Conservation (phyloP, 2,113 vertebrate species). For the Eulemur macaco region DNA sequence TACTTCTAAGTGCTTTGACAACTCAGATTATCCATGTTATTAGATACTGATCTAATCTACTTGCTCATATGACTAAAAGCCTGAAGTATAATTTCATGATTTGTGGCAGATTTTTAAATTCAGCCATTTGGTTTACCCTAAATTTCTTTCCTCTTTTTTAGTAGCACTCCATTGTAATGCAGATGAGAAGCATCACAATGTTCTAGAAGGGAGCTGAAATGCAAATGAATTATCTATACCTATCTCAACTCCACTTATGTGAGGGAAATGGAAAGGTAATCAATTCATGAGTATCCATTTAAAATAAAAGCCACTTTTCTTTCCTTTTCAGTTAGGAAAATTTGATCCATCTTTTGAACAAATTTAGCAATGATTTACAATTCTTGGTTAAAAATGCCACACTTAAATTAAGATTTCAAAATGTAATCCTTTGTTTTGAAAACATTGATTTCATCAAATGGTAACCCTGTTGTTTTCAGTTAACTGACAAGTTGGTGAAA, state of each 20-base stretch:
- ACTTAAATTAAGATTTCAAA: constrained; percentile 54
- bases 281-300: constrained; percentile 9
- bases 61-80: constrained; percentile 7
- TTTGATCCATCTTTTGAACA: constrained; percentile 33
- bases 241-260: background rate
- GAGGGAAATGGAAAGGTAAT: constrained; percentile 41
- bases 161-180: constrained; percentile 12
- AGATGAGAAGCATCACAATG: constrained; percentile 18
- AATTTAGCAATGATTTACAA: constrained; percentile 47
- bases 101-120: constrained; percentile 20
- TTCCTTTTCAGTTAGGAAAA: background rate
- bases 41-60: background rate
- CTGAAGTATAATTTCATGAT: constrained; percentile 15
- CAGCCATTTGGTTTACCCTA: constrained; percentile 34
- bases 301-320: constrained; percentile 45
- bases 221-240: constrained; percentile 55
- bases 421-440: constrained; percentile 33
- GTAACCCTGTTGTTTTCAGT: background rate
- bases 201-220: constrained; percentile 41
- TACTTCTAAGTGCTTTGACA: constrained; percentile 22
- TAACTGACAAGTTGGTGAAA: constrained; percentile 26
- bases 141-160: constrained; percentile 48
- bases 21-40: background rate
- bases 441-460: constrained; percentile 23
- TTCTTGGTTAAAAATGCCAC: background rate